Base-by-base conservation (phyloP, 2,888 invertebrate genomes). In the Limenitis arthemis region DNA sequence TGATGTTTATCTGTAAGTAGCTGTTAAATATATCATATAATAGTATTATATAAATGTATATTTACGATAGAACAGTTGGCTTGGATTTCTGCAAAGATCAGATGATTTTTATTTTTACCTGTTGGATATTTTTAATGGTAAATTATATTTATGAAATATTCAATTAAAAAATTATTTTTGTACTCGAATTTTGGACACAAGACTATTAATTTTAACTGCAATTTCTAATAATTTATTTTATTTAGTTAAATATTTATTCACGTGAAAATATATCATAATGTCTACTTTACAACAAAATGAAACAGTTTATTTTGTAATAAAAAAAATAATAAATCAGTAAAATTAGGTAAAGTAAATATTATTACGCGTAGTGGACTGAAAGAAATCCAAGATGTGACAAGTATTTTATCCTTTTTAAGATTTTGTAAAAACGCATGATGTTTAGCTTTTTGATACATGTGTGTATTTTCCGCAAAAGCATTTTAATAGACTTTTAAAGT, bases 1-100 rank as follows among this genome's bases (percentile, higher is more conserved):
- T 67, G 73, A 68, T 73, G 73, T 76, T 71, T 71, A 65, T 70
- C 11, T 1, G 38, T 66, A 65, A 68, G 47, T 56, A 50, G 51
- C 47, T 44, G 42, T 47, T 44, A 53, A 48, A 48, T 55, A 55
- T 54, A 54, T 54, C 53, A 49, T 51, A 47, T 49, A 43, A 52
- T 49, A 54, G 39, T 44, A 41, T 56, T 37, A 52, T 43, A 42
- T 55, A 44, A 51, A 56, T 56, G 47, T 54, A 47, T 47, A 48
- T 51, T 38, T 49, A 38, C 34, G 36, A 37, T 37, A 44, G 40
- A 29, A 37, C 20, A 46, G 49, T 7, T 47, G 51, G 49, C 56
- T 56, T 56, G 56, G 53, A 54, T 51, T 53, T 49, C 32, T 48
- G 32, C 28, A 31, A 44, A 8, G 28, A 12, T 20, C 28, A 34